Evolutionary conservation across 2,113 vertebrate species (phyloP).

Genomic region (Paradoxurus hermaphroditus): DNA sequence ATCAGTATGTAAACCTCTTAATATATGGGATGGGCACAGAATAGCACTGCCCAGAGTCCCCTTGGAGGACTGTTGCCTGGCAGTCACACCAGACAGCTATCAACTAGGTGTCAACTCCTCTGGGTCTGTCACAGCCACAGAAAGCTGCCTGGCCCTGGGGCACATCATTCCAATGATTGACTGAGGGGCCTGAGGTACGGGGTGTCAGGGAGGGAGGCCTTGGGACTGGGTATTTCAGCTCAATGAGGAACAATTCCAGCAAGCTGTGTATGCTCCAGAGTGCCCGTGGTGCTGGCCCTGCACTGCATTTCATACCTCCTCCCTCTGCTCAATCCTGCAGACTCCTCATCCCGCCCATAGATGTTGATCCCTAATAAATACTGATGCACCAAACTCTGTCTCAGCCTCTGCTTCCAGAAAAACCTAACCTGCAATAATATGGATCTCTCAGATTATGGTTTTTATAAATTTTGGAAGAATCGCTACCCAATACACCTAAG

Average conservation of each 20-base stretch:
- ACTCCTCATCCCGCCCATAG: neutral
- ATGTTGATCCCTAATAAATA: neutral
- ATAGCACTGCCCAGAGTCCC: neutral
- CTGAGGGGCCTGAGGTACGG: rapidly evolving
- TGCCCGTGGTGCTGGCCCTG: rapidly evolving
- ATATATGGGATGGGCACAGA: neutral
- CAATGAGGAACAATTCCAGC: neutral
- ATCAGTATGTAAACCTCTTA: neutral
- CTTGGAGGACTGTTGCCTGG: neutral
- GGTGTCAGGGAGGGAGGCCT: neutral
- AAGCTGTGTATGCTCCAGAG: neutral
- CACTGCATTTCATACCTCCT: neutral
- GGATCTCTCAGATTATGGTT: neutral
- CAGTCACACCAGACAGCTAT: neutral
- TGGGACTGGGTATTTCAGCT: neutral
- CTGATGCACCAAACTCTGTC: neutral
- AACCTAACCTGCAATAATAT: neutral
- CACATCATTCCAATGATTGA: neutral
- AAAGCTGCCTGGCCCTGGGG: neutral
- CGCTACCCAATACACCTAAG: neutral
- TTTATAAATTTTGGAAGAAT: neutral
- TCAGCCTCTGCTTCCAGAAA: constrained; percentile 1
- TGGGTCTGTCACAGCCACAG: neutral
- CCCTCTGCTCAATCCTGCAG: neutral
- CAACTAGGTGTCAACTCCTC: neutral